phyloP scores from a whole-genome alignment of 2,113 vertebrate genomes.

The Tenrec ecaudatus region DNA sequence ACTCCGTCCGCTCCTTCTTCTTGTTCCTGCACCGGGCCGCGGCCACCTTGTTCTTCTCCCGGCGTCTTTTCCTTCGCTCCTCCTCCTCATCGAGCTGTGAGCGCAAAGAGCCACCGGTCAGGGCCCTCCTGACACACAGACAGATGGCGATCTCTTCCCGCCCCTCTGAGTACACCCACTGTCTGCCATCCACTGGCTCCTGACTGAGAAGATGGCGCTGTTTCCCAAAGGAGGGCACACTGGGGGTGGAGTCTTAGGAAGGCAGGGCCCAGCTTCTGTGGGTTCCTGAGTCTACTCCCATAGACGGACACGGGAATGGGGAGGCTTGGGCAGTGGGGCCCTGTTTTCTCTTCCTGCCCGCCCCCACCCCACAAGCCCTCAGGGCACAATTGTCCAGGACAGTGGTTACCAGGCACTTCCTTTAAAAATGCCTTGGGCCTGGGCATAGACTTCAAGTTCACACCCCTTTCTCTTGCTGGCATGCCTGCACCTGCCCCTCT shows the following conservation, averaged over 20 bases:
- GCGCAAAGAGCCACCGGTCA: conserved; percentile 59
- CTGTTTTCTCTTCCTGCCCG: conserved; percentile 11
- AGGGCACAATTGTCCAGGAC: not conserved
- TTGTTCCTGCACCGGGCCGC: conserved; percentile 98
- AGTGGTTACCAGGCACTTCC: conserved; percentile 56
- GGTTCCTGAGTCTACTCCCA: conserved; percentile 1
- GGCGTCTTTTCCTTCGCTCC: conserved; percentile 95
- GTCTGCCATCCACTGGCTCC: not conserved
- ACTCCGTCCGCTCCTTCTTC: conserved; percentile 98
- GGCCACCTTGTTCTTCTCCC: conserved; percentile 99
- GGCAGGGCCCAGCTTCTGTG: not conserved
- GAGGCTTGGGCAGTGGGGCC: not conserved
- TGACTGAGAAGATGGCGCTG: accelerated
- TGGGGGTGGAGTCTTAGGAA: no score
- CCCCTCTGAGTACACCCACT: not conserved
- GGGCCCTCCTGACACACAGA: not conserved
- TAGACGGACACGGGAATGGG: not conserved
- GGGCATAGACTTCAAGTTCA: not conserved
- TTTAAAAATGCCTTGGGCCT: not conserved
- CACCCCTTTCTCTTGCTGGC: not conserved
- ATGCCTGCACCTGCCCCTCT: not conserved
- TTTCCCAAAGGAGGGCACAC: not conserved
- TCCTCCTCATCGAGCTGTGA: conserved; percentile 95
- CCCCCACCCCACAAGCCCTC: no score
- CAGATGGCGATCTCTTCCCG: not conserved